Evolutionary conservation across 2,113 vertebrate genomes (phyloP), one percentile per base, ranked within the genome.

Genomic region (Addax nasomaculatus): DNA sequence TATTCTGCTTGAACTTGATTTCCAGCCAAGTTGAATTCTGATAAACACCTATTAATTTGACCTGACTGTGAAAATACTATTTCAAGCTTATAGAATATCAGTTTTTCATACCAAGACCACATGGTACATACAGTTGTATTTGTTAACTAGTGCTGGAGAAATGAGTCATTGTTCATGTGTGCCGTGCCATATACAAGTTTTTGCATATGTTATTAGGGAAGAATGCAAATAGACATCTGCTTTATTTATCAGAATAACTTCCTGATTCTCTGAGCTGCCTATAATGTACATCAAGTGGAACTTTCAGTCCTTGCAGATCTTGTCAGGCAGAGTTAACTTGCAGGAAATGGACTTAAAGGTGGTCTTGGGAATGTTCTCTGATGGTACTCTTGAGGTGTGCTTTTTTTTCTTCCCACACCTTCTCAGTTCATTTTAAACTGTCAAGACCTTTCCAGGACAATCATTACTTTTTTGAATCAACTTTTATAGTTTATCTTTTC

Each of bases 341-440:
- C 9, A 76, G n/a, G 49, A 92, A 84, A 43, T 19, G 21, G 84
- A 93, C 14, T 53, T 49, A 45, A 19, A 85, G n/a, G 47, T 47
- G 29, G 47, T 81, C 51, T 96, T 84, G 14, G 29, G 49, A 21
- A 23, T 78, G 14, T 25, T 53, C 78, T 93, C 3, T 83, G 73
- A 91, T 53, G 19, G 29, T 33, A 58, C 43, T 90, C 6, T 39
- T 78, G 43, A 81, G 12, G 15, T 33, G 95, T 85, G 12, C 79
- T 95, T 36, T 85, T 33, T 85, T 73, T 76, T 29, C 55, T 87
- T 79, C 13, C 93, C n/a, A 14, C 30, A 19, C 47, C 58, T 85
- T 39, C 64, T 79, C 29, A 43, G 70, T 94, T 93, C 78, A 96
- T 90, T 96, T 96, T 96, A 93, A 94, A 91, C 92, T 79, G 39